A percentile compares a stretch with the other conserved stretches of the same genome.
Evolutionary conservation across 2,113 vertebrate species (phyloP).

Genomic region (Rhinolophus sinicus): DNA sequence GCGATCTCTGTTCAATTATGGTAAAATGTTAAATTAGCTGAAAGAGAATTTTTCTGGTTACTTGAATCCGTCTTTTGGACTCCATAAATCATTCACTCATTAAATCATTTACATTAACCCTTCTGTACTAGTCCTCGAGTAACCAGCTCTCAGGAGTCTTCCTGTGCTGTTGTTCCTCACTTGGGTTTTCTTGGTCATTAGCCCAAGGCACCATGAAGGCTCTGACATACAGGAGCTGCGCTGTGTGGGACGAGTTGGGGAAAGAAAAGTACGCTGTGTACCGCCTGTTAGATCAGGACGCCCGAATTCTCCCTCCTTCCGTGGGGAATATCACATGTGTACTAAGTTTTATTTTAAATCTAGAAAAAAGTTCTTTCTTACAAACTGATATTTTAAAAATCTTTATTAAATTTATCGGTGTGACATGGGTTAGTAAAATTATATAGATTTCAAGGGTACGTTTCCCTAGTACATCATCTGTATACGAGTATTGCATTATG

Average conservation of each 20-base stretch:
- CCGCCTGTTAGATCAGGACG: not conserved
- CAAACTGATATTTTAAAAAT: too few species aligned
- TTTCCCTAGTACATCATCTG: too few species aligned
- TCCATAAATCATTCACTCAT: conserved; percentile 65
- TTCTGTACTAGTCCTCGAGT: not conserved
- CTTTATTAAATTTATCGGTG: too few species aligned
- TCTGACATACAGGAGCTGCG: rapidly evolving
- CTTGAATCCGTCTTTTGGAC: conserved; percentile 72
- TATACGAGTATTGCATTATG: too few species aligned
- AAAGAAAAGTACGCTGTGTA: rapidly evolving
- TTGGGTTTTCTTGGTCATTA: not conserved
- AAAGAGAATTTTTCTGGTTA: conserved; percentile 77
- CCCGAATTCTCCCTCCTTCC: not conserved
- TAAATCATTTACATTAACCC: conserved; percentile 53
- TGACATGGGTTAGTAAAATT: too few species aligned
- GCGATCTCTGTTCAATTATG: conserved; percentile 55
- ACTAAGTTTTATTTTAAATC: not conserved
- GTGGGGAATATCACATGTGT: not conserved
- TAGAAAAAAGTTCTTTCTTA: not conserved
- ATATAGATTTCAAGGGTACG: too few species aligned
- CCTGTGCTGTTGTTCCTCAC: not conserved
- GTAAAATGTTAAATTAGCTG: conserved; percentile 73
- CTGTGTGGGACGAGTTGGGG: rapidly evolving
- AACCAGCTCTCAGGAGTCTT: not conserved
- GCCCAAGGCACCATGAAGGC: rapidly evolving